Conservation (phyloP, 2,113 vertebrate genomes). For the Andinoacara biseriatus region DNA sequence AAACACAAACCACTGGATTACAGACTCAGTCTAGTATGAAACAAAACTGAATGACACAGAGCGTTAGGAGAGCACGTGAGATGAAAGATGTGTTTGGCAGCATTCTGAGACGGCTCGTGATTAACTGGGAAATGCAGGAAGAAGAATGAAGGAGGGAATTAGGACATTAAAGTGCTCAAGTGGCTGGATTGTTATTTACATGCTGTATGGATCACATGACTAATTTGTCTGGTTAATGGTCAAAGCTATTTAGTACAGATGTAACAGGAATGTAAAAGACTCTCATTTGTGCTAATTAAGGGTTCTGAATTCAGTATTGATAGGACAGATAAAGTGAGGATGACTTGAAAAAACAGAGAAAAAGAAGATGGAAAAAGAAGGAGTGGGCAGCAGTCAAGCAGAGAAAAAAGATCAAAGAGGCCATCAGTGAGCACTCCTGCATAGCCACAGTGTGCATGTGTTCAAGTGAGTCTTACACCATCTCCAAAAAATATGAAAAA, state of each 20-base stretch:
- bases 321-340: background rate
- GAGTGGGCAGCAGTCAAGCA: background rate
- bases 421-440: background rate
- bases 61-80: background rate
- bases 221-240: background rate
- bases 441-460: background rate
- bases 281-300: background rate
- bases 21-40: too few relatives aligned
- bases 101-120: conserved; percentile 25
- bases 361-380: background rate
- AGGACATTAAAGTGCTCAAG: background rate
- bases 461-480: background rate
- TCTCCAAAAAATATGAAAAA: conserved; percentile 28
- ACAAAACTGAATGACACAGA: too few relatives aligned
- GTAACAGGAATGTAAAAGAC: background rate
- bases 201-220: background rate
- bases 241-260: background rate
- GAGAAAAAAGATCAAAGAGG: conserved; percentile 40
- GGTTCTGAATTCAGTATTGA: background rate
- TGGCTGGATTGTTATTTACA: background rate
- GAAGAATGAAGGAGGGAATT: background rate
- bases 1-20: conserved; percentile 1
- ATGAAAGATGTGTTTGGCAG: conserved; percentile 33
- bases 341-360: background rate
- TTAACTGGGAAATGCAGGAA: background rate